Conservation (phyloP, 1,140 invertebrate genomes). For the Scaptomyza hsui region DNA sequence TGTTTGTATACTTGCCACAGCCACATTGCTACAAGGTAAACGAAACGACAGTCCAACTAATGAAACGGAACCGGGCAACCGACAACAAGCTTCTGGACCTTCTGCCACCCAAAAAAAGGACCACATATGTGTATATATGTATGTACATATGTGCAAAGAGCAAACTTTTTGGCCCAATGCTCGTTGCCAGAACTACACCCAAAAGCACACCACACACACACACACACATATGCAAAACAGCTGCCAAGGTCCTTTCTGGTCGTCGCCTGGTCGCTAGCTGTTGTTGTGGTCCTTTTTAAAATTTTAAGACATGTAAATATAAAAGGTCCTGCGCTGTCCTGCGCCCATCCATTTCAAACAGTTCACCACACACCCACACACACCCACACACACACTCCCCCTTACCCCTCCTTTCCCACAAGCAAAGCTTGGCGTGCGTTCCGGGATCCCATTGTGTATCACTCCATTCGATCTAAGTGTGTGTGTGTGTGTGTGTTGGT, state of each 20-base stretch:
- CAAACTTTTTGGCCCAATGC: slow-evolving; percentile 56
- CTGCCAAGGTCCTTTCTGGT: slow-evolving; percentile 68
- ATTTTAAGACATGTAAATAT: slow-evolving; percentile 83
- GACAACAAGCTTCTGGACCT: slow-evolving; percentile 50
- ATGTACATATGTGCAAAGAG: slow-evolving; percentile 11
- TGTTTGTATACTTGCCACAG: slow-evolving; percentile 22
- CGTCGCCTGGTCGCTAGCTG: slow-evolving; percentile 19
- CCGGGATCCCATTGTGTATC: slow-evolving; percentile 71
- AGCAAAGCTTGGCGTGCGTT: slow-evolving; percentile 49
- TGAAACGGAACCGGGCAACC: slow-evolving; percentile 72
- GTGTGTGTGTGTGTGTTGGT: slow-evolving; percentile 19
- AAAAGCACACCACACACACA: slow-evolving; percentile 36
- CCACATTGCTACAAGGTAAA: slow-evolving; percentile 53
- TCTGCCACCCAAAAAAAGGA: slow-evolving; percentile 68
- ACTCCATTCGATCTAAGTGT: slow-evolving; percentile 61
- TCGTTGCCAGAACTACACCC: slow-evolving; percentile 79
- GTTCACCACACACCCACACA: slow-evolving; percentile 19
- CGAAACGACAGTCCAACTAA: slow-evolving; percentile 71
- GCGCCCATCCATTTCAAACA: slow-evolving; percentile 34
- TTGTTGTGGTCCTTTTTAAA: slow-evolving; percentile 58
- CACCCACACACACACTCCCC: slow-evolving; percentile 23
- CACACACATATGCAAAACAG: slow-evolving; percentile 63
- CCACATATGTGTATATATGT: slow-evolving; percentile 33
- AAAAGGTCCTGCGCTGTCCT: slow-evolving; percentile 78
- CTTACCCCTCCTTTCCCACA: slow-evolving; percentile 55